phyloP scores from a whole-genome alignment of 2,888 invertebrate genomes.

The Chydorus sphaericus region DNA sequence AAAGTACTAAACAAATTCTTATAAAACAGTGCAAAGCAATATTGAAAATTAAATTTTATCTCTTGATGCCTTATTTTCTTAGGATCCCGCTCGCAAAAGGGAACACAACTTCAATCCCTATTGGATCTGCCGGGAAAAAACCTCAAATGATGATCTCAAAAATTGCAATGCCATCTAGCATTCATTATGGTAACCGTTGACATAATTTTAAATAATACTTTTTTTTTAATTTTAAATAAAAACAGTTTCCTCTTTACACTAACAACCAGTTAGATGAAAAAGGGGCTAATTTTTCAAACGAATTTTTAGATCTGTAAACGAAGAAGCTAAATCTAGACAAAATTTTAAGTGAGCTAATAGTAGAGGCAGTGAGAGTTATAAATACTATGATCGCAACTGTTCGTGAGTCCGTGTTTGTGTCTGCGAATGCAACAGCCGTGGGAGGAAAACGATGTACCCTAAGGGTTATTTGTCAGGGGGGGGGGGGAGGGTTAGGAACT shows the following conservation, averaged over 20 bases:
- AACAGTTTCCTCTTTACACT: no score
- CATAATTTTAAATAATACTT: not conserved
- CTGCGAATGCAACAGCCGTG: no score
- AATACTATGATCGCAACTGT: no score
- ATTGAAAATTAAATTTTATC: not conserved
- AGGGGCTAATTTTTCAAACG: no score
- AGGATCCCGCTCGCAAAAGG: slow-evolving; percentile 9
- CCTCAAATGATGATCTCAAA: slow-evolving; percentile 5
- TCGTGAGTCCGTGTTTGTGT: no score
- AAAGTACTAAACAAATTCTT: slow-evolving; percentile 16
- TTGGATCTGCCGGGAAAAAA: not conserved
- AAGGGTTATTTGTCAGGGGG: no score
- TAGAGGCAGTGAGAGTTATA: not conserved
- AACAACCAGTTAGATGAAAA: no score
- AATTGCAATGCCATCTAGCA: slow-evolving; percentile 10
- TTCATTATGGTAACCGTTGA: slow-evolving; percentile 1
- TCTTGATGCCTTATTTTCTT: not conserved
- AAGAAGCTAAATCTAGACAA: no score
- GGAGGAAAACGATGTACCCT: no score
- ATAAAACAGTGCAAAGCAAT: slow-evolving; percentile 13
- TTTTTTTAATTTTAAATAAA: not conserved
- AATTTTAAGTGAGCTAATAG: no score
- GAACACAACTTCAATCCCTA: not conserved
- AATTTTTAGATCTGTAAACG: no score
- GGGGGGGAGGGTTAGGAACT: no score